Evolutionary conservation across 2,797 vertebrate species (phyloP).

Genomic region (Amblyraja radiata): DNA sequence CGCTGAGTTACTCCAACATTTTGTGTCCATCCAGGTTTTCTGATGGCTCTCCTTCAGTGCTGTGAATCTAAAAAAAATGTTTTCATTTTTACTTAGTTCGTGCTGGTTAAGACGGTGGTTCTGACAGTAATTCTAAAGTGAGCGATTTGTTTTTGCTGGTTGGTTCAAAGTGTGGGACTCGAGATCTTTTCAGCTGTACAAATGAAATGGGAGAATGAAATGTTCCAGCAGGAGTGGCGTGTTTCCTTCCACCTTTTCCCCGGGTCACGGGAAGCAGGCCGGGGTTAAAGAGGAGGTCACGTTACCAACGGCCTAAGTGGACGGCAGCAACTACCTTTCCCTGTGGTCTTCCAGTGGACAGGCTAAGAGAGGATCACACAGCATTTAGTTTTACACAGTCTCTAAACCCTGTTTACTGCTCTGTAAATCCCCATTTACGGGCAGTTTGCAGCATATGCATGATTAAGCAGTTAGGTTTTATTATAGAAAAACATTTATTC

Average conservation of each 20-base stretch:
- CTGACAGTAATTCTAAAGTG: background rate
- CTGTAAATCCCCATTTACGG: conserved; percentile 36
- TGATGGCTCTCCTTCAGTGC: background rate
- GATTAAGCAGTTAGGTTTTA: conserved; percentile 34
- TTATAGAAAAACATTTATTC: conserved; percentile 39
- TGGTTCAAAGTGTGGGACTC: background rate
- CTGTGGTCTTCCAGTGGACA: background rate
- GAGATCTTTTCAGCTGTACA: background rate
- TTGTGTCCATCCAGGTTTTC: background rate
- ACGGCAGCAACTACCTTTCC: background rate
- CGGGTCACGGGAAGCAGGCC: background rate
- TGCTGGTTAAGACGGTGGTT: too few species aligned
- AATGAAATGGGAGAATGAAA: background rate
- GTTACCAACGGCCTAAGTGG: background rate
- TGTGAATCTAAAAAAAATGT: background rate
- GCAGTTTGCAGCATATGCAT: conserved; percentile 32
- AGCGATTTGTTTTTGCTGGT: background rate
- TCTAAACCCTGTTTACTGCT: conserved; percentile 38
- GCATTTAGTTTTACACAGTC: conserved; percentile 30
- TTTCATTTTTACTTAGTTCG: background rate
- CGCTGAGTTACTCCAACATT: too few species aligned
- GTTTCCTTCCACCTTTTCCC: too few species aligned
- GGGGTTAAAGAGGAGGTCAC: background rate
- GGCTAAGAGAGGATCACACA: conserved; percentile 14
- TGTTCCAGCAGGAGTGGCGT: background rate